Evolutionary conservation across 2,797 vertebrate species (phyloP), one percentile per base, ranked within the genome.

Genomic region (Austrolebias charrua): DNA sequence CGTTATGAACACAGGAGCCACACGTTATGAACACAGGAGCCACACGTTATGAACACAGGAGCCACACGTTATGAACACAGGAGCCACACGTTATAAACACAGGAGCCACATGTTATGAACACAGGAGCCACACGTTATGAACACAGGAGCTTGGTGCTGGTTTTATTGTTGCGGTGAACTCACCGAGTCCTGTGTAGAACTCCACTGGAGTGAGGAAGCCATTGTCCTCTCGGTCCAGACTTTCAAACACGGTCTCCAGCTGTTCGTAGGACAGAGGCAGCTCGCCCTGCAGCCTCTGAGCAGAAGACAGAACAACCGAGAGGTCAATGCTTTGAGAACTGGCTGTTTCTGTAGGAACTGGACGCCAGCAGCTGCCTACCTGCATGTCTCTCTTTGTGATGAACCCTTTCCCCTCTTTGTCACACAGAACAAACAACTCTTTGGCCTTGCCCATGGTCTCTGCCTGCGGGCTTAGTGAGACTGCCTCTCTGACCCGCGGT

Each of bases 331-430:
- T 58, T 12, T 20, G 44, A 4, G 13, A 47, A 18, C 16, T 1
- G 4, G 16, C 15, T 16, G 15, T 45, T 38, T 8, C 46, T 8
- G n/a, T 43, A 58, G 20, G 14, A 16, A n/a, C 20, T 35, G 24
- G 24, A 29, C 12, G 15, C 4, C 2, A 15, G n/a, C n/a, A n/a
- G 47, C n/a, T 6, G 40, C 84, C 90, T 82, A 98, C 97, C 94
- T 97, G 96, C 93, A 99, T 95, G 78, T 99, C 98, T 10, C 92
- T 77, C 80, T 96, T 95, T n/a, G 97, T 98, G 89, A 99, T 96
- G 88, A 98, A 98, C 19, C 98, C 98, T 60, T 98, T 99, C 48
- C 93, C 85, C 13, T 98, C 95, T 87, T 98, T 99, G 90, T 99
- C 98, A 81, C 98, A 99, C 43, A 98, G 91, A 42, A 94, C 88